Base-by-base conservation (phyloP, 2,888 invertebrate species). In the Heliothis peltigera region DNA sequence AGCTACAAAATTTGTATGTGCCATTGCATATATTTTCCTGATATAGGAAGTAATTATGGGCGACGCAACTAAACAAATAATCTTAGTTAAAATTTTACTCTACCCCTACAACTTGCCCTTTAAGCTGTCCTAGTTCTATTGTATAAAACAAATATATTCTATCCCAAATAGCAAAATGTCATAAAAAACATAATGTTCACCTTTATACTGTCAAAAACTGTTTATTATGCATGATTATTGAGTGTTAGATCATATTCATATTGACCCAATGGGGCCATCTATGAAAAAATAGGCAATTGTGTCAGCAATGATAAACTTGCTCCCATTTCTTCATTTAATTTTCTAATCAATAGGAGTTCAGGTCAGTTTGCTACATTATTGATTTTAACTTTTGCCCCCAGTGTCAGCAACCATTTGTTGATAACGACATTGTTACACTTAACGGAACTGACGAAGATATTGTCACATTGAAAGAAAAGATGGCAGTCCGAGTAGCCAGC, bases 361-460 rank as follows among this genome's bases (percentile, higher is more conserved):
- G 44, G 51, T 53, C n/a, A 62, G 49, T 57, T 49, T 47, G 69
- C 1, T 6, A 51, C 43, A 48, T 63, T 47, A 68, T 73, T 63
- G 17, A 43, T 17, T 52, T 19, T 54, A 21, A 53, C 44, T 58
- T 71, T 71, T 74, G 67, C 72, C 91, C 89, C 51, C 92, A 97
- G 95, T 99, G 99, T 90, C 98, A 98, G 79, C 95, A 96, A 84
- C 95, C 97, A 0, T 98, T 97, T 86, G 95, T 95, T 10, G 95
- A 97, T 53, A 96, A 97, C 73, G 98, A 99, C 89, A 92, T 99
- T 8, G 96, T 99, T 32, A 94, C 98, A n/a, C 93, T 99, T 28
- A 99, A 99, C 93, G 98, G 98, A 54, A 96, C 96, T 76, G 97
- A 98, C 15, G 97, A 98, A 74, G 98, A 98, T 81, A 86, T 98